A percentile compares a stretch with the other conserved stretches of the same genome.
Evolutionary conservation across 23 tunicate species (phyloP).

Genomic region (Ciona savignyi): DNA sequence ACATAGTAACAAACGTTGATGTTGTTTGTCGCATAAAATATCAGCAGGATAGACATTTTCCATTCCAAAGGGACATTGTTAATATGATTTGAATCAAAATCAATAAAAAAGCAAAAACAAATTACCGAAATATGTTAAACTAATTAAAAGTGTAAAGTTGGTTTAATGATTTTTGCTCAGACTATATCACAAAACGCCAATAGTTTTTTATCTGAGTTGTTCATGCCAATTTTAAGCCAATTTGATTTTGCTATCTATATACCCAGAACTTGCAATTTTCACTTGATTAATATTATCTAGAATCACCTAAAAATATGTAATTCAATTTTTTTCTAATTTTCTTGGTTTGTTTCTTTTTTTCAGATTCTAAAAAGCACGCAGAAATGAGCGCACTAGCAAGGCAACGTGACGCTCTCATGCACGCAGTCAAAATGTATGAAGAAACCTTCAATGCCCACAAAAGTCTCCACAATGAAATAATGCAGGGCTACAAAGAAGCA

Average conservation of each 20-base stretch:
- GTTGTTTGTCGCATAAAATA: no score
- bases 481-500: conserved; percentile 31
- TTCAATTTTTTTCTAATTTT: not conserved
- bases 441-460: conserved; percentile 48
- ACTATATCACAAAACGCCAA: no score
- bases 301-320: not conserved
- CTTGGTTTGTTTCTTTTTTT: not conserved
- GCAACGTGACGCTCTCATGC: conserved; percentile 50
- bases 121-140: no score
- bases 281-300: no score
- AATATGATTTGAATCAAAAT: no score
- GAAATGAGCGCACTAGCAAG: conserved; percentile 60
- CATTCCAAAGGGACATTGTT: no score
- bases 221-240: not conserved
- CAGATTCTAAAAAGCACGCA: conserved; percentile 73
- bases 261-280: not conserved
- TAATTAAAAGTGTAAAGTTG: no score
- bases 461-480: conserved; percentile 38
- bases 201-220: not conserved
- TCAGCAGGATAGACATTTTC: no score
- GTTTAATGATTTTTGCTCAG: no score
- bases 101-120: no score
- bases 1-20: no score
- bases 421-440: conserved; percentile 56
- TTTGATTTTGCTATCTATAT: not conserved